Conservation (phyloP, 2,797 vertebrate species). For the Brachymystax lenok region DNA sequence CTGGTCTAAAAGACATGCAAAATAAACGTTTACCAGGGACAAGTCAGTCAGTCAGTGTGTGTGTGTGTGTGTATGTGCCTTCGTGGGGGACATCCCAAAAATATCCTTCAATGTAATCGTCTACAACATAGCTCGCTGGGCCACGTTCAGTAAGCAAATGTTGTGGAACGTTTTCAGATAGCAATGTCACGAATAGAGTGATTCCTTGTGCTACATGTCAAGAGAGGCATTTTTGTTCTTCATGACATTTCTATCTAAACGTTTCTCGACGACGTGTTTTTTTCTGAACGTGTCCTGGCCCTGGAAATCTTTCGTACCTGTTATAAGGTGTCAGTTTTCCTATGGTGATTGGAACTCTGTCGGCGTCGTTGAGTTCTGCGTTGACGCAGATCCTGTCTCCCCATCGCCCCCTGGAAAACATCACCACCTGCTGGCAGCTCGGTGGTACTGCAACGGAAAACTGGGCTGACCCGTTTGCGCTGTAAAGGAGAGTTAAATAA, state of each 20-base stretch:
- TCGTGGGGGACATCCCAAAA: not conserved
- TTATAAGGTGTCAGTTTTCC: conserved; percentile 77
- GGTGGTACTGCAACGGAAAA: conserved; percentile 63
- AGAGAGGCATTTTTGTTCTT: not conserved
- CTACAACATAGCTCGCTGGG: not conserved
- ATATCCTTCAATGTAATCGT: not conserved
- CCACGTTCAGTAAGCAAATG: no score
- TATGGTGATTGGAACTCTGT: conserved; percentile 63
- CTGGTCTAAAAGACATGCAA: no score
- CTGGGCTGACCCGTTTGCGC: conserved; percentile 50
- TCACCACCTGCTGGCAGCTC: conserved; percentile 71
- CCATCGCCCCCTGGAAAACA: conserved; percentile 77
- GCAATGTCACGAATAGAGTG: no score
- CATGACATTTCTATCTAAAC: not conserved
- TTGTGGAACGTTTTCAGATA: no score
- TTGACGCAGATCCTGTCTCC: conserved; percentile 65
- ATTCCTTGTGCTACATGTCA: no score
- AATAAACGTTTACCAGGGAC: not conserved
- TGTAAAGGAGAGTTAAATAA: conserved; percentile 23
- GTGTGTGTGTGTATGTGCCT: not conserved
- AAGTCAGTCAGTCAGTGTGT: not conserved
- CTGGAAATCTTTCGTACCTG: conserved; percentile 56
- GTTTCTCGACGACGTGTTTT: not conserved
- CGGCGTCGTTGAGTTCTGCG: conserved; percentile 68
- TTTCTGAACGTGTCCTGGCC: not conserved